A percentile compares a stretch with the other conserved stretches of the same genome.
Conservation (phyloP, 2,888 invertebrate species). For the Lasiommata megera region DNA sequence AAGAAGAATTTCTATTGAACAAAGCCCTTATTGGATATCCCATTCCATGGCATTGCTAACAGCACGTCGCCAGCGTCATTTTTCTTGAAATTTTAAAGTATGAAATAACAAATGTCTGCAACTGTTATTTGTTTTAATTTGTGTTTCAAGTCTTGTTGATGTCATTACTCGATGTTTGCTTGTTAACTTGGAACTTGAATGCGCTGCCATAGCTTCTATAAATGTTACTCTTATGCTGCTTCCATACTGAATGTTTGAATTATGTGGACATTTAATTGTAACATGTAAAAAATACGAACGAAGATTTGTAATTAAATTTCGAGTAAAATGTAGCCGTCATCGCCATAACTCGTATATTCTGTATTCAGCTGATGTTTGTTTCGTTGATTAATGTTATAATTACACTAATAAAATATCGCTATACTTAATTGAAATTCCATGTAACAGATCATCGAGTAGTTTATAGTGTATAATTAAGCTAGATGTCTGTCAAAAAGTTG, state of each 20-base stretch:
- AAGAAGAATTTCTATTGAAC: no score
- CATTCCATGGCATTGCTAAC: no score
- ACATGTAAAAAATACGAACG: not conserved
- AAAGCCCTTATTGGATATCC: no score
- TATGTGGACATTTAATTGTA: no score
- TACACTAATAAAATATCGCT: not conserved
- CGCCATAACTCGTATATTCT: not conserved
- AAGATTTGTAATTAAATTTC: not conserved
- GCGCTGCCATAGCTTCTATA: not conserved
- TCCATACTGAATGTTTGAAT: not conserved
- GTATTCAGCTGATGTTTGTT: no score
- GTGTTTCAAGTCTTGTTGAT: not conserved
- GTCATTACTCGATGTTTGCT: not conserved
- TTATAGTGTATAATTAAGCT: not conserved
- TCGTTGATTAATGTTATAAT: not conserved
- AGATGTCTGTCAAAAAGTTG: not conserved
- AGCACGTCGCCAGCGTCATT: no score
- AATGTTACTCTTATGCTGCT: not conserved
- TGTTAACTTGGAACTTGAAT: not conserved
- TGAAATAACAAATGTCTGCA: no score
- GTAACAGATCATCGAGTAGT: not conserved
- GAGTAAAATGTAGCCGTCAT: not conserved
- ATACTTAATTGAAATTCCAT: not conserved
- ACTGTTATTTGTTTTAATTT: not conserved
- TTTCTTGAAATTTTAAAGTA: no score